These are phyloP conservation scores for Drosophila ananassae DNA, from an alignment of 1,140 invertebrate genomes.

Conservation along the genomic window DNA sequence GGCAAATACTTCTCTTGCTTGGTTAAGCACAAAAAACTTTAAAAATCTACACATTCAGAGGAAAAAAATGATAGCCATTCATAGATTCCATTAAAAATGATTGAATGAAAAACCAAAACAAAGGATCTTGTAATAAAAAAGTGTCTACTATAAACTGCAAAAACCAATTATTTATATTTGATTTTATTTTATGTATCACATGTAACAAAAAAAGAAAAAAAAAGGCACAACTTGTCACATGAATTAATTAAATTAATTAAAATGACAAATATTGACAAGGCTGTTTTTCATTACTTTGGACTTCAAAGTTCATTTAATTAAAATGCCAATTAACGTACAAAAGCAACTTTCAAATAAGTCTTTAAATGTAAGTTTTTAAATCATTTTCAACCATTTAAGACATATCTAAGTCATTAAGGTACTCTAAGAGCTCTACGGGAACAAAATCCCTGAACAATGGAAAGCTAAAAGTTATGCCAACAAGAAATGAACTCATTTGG, in stretches of 20 bases:
- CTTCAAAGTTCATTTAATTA: not conserved
- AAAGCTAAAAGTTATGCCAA: conserved; percentile 29
- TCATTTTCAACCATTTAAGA: not conserved
- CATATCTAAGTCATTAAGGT: not conserved
- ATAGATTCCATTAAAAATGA: not conserved
- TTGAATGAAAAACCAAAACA: not conserved
- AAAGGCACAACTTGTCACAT: not conserved
- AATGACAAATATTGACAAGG: not conserved
- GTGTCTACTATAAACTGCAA: not conserved
- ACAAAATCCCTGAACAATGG: conserved; percentile 20
- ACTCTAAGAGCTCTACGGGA: not conserved
- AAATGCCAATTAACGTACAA: not conserved
- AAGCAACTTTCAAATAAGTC: not conserved
- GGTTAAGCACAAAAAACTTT: conserved; percentile 5
- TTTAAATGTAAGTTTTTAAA: not conserved
- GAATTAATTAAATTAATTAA: conserved; percentile 4
- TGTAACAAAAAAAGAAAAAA: not conserved
- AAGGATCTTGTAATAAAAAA: not conserved
- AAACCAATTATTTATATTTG: not conserved
- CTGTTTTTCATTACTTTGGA: not conserved
- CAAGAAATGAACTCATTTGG: conserved; percentile 48
- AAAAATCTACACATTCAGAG: not conserved
- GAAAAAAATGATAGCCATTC: not conserved
- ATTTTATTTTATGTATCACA: not conserved
- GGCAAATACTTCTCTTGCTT: conserved; percentile 39